These are phyloP conservation scores for Acanthopleura granulata DNA, from an alignment of 2,888 invertebrate species.

Conservation along the genomic window DNA sequence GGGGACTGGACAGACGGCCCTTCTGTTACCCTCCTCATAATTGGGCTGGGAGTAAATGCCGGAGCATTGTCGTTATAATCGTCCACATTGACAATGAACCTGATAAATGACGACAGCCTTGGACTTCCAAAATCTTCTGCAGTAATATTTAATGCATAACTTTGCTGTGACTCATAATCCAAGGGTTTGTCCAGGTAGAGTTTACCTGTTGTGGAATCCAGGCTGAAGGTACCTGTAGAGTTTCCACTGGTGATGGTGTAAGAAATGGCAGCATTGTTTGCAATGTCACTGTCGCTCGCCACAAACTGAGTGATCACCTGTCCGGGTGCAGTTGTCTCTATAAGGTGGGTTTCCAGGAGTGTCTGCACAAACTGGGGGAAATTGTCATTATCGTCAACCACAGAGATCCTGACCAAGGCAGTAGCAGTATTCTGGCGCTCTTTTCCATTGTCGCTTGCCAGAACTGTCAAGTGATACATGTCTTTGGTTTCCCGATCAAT, in stretches of 20 bases:
- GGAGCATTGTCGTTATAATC: conserved; percentile 97
- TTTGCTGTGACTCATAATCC: conserved; percentile 88
- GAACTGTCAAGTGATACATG: conserved; percentile 53
- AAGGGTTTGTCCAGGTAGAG: conserved; percentile 92
- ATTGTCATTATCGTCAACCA: conserved; percentile 95
- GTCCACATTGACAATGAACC: conserved; percentile 84
- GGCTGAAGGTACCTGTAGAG: conserved; percentile 67
- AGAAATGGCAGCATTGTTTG: conserved; percentile 87
- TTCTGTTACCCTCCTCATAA: conserved; percentile 86
- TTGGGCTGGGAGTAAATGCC: conserved; percentile 89
- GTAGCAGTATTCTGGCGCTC: conserved; percentile 66
- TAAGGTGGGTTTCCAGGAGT: conserved; percentile 39
- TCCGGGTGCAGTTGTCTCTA: conserved; percentile 53
- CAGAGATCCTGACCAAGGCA: conserved; percentile 79
- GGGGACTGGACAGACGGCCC: conserved; percentile 85
- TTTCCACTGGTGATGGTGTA: conserved; percentile 91
- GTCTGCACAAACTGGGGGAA: conserved; percentile 80
- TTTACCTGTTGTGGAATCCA: conserved; percentile 85
- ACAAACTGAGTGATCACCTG: conserved; percentile 50
- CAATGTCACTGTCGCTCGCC: conserved; percentile 77
- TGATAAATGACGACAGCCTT: conserved; percentile 79
- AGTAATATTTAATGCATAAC: conserved; percentile 85
- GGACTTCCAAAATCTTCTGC: conserved; percentile 77
- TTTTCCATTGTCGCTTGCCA: conserved; percentile 74
- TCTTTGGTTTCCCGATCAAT: conserved; percentile 78